phyloP scores from a whole-genome alignment of 2,888 invertebrate genomes.

The Acanthoscelides obtectus region DNA sequence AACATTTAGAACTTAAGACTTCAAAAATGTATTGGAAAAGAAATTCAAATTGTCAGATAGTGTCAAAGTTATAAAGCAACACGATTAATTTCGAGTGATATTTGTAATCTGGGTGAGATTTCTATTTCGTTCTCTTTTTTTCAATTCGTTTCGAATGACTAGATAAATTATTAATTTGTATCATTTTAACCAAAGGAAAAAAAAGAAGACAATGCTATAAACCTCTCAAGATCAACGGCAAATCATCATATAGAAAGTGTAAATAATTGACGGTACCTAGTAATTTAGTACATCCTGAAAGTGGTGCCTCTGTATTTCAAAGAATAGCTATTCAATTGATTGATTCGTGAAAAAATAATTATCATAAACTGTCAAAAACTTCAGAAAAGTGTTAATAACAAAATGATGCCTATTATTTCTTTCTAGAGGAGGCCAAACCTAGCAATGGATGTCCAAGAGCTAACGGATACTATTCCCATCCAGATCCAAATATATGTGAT shows the following conservation, averaged over 20 bases:
- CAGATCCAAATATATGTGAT: conserved; percentile 68
- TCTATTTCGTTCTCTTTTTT: neutral
- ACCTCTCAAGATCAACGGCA: neutral
- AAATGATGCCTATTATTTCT: too few relatives aligned
- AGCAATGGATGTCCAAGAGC: conserved; percentile 70
- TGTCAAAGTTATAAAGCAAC: too few relatives aligned
- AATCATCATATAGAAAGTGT: neutral
- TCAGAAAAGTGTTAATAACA: too few relatives aligned
- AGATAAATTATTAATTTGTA: neutral
- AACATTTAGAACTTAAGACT: too few relatives aligned
- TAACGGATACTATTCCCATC: conserved; percentile 73
- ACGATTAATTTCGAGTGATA: neutral
- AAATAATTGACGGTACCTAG: too few relatives aligned
- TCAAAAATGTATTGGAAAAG: too few relatives aligned
- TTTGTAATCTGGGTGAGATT: neutral
- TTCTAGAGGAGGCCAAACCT: conserved; percentile 69
- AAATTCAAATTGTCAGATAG: too few relatives aligned
- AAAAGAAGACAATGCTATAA: neutral
- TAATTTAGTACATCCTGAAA: too few relatives aligned
- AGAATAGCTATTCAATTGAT: too few relatives aligned
- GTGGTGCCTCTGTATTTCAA: too few relatives aligned
- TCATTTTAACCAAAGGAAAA: neutral
- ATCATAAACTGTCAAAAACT: too few relatives aligned
- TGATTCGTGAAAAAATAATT: too few relatives aligned
- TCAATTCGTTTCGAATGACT: neutral